Evolutionary conservation across 2,888 invertebrate genomes (phyloP).

Genomic region (Brachycybe producta): DNA sequence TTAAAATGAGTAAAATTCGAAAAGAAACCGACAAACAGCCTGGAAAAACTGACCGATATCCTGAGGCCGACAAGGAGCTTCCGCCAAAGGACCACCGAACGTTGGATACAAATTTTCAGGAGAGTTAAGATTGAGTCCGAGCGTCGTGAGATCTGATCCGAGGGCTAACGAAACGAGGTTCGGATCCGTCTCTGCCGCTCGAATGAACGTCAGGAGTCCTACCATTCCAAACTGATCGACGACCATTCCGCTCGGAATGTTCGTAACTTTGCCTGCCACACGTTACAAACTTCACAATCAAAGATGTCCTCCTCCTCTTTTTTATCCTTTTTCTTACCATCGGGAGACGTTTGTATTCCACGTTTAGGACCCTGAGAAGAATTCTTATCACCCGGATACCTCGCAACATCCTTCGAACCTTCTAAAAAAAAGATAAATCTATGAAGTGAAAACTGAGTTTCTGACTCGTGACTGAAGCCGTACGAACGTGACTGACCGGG

Average conservation of each 20-base stretch:
- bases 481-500: background rate
- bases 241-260: conserved; percentile 97
- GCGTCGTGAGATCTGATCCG: conserved; percentile 93
- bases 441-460: background rate
- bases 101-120: conserved; percentile 95
- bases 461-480: background rate
- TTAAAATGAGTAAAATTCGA: background rate
- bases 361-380: conserved; percentile 35
- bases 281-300: background rate
- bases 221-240: conserved; percentile 99
- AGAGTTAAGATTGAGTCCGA: conserved; percentile 96
- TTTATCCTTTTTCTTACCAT: conserved; percentile 49
- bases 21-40: background rate
- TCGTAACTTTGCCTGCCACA: conserved; percentile 75
- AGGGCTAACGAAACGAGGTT: conserved; percentile 91
- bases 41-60: conserved; percentile 67
- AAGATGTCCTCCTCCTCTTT: background rate
- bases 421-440: background rate
- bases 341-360: conserved; percentile 89
- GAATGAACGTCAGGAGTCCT: conserved; percentile 91
- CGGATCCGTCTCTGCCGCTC: conserved; percentile 94
- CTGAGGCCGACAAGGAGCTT: conserved; percentile 93
- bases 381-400: conserved; percentile 29
- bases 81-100: conserved; percentile 98
- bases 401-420: conserved; percentile 27